Evolutionary conservation across 2,888 invertebrate species (phyloP).

Genomic region (Epistrophe grossulariae): DNA sequence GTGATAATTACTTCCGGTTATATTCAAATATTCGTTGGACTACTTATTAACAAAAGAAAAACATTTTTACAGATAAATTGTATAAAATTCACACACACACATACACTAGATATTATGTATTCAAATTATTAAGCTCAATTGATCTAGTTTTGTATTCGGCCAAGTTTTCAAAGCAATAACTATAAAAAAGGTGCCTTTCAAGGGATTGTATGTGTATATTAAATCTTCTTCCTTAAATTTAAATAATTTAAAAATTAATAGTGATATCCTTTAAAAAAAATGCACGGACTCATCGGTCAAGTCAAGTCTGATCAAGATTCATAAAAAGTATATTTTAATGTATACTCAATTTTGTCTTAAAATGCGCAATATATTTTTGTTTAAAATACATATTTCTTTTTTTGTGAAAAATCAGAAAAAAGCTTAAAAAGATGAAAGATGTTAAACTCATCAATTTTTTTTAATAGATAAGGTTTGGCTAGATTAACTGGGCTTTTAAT

Average conservation of each 20-base stretch:
- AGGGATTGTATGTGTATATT: constrained; percentile 13
- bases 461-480: background rate
- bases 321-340: background rate
- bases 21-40: constrained; percentile 43
- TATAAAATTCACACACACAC: background rate
- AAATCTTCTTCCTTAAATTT: constrained; percentile 29
- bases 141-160: constrained; percentile 5
- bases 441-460: background rate
- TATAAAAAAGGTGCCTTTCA: constrained; percentile 33
- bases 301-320: background rate
- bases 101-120: background rate
- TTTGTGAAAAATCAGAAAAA: background rate
- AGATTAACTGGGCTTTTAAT: constrained; percentile 27
- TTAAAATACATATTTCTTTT: background rate
- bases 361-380: background rate
- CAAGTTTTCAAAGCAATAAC: constrained; percentile 29
- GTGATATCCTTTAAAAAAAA: background rate
- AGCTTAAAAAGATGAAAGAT: too few relatives aligned
- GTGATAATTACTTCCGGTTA: constrained; percentile 68
- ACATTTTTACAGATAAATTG: background rate
- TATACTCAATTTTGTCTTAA: background rate
- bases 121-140: constrained; percentile 16
- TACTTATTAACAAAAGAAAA: background rate
- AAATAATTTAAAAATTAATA: background rate
- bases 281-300: background rate